Percentiles rank a stretch among this genome's conserved stretches.
Evolutionary conservation across 2,797 vertebrate genomes (phyloP).

Genomic region (Sebastes iracundus): DNA sequence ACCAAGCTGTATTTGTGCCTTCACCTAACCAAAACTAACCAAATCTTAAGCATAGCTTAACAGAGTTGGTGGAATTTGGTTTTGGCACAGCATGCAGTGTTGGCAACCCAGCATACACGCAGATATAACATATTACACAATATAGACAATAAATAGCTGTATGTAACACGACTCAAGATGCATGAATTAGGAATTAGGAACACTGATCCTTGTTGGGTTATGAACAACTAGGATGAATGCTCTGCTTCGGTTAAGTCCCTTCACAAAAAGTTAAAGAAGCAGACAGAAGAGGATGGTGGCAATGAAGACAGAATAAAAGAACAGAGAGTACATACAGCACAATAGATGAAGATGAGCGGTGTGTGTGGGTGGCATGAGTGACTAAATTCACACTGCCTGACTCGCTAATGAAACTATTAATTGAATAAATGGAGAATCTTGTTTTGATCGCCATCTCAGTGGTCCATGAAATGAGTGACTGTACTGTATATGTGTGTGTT

Average conservation of each 20-base stretch:
- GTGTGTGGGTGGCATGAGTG: constrained; percentile 26
- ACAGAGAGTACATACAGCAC: neutral
- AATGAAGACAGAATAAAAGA: constrained; percentile 3
- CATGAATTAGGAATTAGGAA: neutral
- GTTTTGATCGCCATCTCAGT: constrained; percentile 73
- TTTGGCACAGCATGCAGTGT: neutral
- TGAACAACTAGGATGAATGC: neutral
- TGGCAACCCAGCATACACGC: neutral
- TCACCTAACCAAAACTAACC: neutral
- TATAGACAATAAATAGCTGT: too few relatives aligned
- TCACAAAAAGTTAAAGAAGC: neutral
- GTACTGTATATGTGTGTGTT: constrained; percentile 6
- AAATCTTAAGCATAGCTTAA: neutral
- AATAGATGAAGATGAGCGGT: constrained; percentile 19
- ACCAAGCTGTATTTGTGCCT: too few relatives aligned
- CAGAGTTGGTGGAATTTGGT: neutral
- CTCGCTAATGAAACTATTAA: constrained; percentile 77
- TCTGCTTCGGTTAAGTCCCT: neutral
- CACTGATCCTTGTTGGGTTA: neutral
- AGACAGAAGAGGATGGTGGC: neutral
- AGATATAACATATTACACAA: neutral
- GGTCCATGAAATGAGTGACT: constrained; percentile 78
- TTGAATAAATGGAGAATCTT: constrained; percentile 74
- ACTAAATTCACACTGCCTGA: constrained; percentile 55
- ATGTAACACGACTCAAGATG: neutral